Percentiles rank a stretch among this genome's conserved stretches.
These are phyloP conservation scores for Dendroctonus valens DNA, from an alignment of 1,140 invertebrate species.

Conservation along the genomic window DNA sequence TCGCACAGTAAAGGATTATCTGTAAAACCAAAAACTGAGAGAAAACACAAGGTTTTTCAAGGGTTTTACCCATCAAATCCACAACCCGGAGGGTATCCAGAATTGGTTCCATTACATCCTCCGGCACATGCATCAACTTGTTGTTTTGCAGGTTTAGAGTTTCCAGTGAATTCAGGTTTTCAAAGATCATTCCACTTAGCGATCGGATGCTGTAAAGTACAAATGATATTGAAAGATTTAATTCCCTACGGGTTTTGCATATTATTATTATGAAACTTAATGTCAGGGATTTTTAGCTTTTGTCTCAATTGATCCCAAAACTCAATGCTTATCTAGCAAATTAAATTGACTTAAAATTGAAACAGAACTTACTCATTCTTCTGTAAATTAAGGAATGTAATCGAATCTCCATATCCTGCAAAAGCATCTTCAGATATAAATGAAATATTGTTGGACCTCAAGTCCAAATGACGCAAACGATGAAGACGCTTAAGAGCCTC, in stretches of 20 bases:
- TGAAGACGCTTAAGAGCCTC: conserved; percentile 77
- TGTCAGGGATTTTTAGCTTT: no score
- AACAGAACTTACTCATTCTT: conserved; percentile 77
- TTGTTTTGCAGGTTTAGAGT: conserved; percentile 86
- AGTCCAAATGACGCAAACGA: conserved; percentile 81
- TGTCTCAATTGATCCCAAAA: no score
- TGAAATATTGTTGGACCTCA: conserved; percentile 84
- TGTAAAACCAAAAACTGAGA: conserved; percentile 46
- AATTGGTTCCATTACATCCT: conserved; percentile 86
- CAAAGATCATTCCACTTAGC: conserved; percentile 75
- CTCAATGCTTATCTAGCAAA: background rate
- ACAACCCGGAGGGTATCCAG: conserved; percentile 80
- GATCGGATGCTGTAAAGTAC: conserved; percentile 67
- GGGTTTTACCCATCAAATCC: conserved; percentile 79
- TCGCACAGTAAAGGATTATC: conserved; percentile 87
- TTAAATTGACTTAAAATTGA: background rate
- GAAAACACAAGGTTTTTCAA: no score
- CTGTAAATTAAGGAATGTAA: conserved; percentile 87
- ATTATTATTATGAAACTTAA: no score
- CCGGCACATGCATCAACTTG: conserved; percentile 74
- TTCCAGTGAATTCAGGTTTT: conserved; percentile 85
- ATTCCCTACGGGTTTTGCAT: no score
- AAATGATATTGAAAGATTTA: background rate
- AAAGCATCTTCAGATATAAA: conserved; percentile 81
- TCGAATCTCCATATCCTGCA: conserved; percentile 84